phyloP scores from a whole-genome alignment of 2,888 invertebrate species.

The Rhamnusium bicolor region DNA sequence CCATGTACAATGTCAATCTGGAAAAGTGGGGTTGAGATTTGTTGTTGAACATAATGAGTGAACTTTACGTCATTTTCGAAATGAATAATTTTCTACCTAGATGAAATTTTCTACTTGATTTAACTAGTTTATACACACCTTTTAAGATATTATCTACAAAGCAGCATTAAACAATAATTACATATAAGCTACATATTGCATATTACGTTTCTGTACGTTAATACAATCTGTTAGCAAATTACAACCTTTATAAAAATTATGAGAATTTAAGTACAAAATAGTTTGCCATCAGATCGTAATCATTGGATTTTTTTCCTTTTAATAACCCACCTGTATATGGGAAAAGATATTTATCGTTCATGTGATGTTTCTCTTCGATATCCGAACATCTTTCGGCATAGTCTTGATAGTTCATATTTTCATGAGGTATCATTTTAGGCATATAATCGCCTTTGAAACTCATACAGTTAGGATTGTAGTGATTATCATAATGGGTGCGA shows the following conservation, averaged over 20 bases:
- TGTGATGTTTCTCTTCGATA: slow-evolving; percentile 80
- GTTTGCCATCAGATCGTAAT: neutral
- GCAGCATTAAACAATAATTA: slow-evolving; percentile 44
- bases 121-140: slow-evolving; percentile 42
- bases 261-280: neutral
- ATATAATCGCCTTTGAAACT: slow-evolving; percentile 66
- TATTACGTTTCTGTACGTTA: neutral
- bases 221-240: neutral
- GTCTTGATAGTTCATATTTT: slow-evolving; percentile 72
- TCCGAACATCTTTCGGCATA: slow-evolving; percentile 80
- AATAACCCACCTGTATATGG: slow-evolving; percentile 81
- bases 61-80: too few species aligned
- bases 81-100: too few species aligned
- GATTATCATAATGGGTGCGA: slow-evolving; percentile 65
- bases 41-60: too few species aligned
- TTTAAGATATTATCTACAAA: slow-evolving; percentile 43
- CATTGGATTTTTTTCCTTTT: too few species aligned
- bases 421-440: slow-evolving; percentile 65
- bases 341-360: slow-evolving; percentile 86
- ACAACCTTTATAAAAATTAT: too few species aligned
- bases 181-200: neutral
- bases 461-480: slow-evolving; percentile 62
- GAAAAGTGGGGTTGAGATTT: too few species aligned
- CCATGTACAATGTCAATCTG: too few species aligned
- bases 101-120: too few species aligned